Evolutionary conservation across 2,113 vertebrate genomes (phyloP).

Genomic region (Pedetes capensis): DNA sequence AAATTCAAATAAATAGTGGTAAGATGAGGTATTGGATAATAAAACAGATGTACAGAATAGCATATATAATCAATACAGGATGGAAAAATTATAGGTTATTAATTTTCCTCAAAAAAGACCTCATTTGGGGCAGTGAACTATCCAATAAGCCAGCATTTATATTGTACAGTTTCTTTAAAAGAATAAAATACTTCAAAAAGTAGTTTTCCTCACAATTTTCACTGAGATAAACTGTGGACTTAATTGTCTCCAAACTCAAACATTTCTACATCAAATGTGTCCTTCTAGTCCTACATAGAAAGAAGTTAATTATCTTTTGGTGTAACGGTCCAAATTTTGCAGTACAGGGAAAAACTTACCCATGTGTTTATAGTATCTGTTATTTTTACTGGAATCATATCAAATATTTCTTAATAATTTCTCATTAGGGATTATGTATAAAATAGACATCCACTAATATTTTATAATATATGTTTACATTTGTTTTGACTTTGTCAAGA

Average conservation of each 20-base stretch:
- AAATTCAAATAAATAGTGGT: background rate
- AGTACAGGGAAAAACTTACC: background rate
- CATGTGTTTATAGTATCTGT: background rate
- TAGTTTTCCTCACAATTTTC: background rate
- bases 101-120: background rate
- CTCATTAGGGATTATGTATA: background rate
- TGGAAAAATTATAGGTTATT: background rate
- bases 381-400: background rate
- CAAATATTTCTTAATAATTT: background rate
- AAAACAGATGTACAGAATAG: background rate
- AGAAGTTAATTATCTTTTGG: background rate
- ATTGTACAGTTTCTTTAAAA: background rate
- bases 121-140: background rate
- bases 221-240: background rate
- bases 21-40: background rate
- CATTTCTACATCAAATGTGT: background rate
- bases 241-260: background rate
- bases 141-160: background rate
- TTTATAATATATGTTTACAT: background rate
- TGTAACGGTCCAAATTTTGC: background rate
- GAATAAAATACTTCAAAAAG: background rate
- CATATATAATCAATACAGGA: background rate
- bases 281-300: background rate
- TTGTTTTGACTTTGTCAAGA: background rate
- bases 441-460: background rate